These are phyloP conservation scores for Aleiodes leptofemur DNA, from an alignment of 2,888 invertebrate species.

Conservation along the genomic window DNA sequence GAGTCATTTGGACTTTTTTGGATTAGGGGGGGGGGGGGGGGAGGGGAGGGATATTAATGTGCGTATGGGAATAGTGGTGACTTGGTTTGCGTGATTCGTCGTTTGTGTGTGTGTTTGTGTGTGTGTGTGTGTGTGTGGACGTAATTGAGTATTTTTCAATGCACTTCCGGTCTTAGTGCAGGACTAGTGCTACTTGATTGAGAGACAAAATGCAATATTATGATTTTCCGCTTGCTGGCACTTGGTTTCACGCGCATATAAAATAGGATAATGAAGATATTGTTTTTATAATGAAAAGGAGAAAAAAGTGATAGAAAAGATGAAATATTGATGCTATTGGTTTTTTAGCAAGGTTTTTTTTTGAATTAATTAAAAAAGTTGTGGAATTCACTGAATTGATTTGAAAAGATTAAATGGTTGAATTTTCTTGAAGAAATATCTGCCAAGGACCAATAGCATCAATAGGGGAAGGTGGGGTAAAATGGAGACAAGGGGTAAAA, in stretches of 20 bases:
- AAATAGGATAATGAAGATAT: conserved; percentile 19
- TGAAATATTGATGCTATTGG: too few relatives aligned
- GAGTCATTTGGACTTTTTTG: not conserved
- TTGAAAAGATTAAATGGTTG: too few relatives aligned
- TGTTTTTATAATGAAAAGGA: not conserved
- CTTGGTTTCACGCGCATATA: conserved; percentile 35
- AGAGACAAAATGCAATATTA: conserved; percentile 44
- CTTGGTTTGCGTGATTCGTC: conserved; percentile 50
- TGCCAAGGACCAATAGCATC: too few relatives aligned
- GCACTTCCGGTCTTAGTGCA: conserved; percentile 46
- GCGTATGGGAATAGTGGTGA: not conserved
- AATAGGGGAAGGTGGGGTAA: too few relatives aligned
- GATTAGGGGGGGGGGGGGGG: too few relatives aligned
- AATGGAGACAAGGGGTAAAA: too few relatives aligned
- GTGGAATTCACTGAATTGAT: too few relatives aligned
- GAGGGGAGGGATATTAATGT: not conserved
- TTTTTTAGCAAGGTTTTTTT: too few relatives aligned
- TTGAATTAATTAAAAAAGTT: too few relatives aligned
- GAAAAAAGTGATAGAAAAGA: too few relatives aligned
- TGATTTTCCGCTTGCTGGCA: conserved; percentile 41
- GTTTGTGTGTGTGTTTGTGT: not conserved
- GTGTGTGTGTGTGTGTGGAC: too few relatives aligned
- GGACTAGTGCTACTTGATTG: conserved; percentile 41
- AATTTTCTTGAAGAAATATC: too few relatives aligned
- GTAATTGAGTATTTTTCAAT: conserved; percentile 52